phyloP scores from a whole-genome alignment of 2,888 invertebrate species.

The Campoplex nolae region DNA sequence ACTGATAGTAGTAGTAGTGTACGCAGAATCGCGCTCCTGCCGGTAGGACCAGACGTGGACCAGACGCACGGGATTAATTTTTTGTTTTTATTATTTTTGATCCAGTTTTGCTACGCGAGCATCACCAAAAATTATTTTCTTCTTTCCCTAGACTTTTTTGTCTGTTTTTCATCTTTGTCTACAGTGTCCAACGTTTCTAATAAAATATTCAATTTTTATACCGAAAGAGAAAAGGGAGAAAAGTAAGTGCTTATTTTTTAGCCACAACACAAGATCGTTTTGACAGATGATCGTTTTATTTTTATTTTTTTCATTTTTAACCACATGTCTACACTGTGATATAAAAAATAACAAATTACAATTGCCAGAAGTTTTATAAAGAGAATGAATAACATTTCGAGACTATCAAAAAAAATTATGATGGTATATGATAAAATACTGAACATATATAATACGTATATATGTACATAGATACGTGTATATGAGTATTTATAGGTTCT shows the following conservation, averaged over 20 bases:
- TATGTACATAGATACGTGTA: no score
- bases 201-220: slow-evolving; percentile 30
- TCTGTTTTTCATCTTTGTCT: background rate
- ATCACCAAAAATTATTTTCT: background rate
- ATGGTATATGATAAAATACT: background rate
- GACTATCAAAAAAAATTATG: background rate
- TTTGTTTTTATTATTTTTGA: background rate
- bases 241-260: slow-evolving; percentile 27
- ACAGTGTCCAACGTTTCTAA: slow-evolving; percentile 34
- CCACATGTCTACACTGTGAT: background rate
- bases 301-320: background rate
- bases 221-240: slow-evolving; percentile 15
- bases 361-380: background rate
- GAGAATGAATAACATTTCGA: background rate
- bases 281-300: slow-evolving; percentile 31
- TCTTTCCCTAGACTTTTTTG: background rate
- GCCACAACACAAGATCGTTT: slow-evolving; percentile 29
- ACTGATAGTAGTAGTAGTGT: no score
- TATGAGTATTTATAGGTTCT: background rate
- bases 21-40: background rate
- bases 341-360: background rate
- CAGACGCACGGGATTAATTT: background rate
- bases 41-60: background rate
- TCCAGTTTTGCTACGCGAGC: slow-evolving; percentile 35
- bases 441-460: background rate